A percentile compares a stretch with the other conserved stretches of the same genome.
phyloP scores from a whole-genome alignment of 1,140 invertebrate species.

The Antheraea mylitta region DNA sequence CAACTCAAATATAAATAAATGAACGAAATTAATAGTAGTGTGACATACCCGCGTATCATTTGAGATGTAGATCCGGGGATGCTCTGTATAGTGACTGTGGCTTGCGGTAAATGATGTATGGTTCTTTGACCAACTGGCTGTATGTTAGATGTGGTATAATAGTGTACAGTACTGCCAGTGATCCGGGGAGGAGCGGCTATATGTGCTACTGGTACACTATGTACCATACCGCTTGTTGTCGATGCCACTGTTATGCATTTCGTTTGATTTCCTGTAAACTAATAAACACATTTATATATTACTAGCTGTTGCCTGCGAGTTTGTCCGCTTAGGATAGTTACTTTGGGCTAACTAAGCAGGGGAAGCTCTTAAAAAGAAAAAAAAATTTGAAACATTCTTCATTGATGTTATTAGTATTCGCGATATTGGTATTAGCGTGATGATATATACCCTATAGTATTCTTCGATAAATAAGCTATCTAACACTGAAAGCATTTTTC shows the following conservation, averaged over 20 bases:
- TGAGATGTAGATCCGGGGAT: constrained; percentile 59
- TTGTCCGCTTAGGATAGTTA: no score
- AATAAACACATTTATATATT: background rate
- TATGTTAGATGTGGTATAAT: constrained; percentile 47
- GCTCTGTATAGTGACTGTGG: constrained; percentile 66
- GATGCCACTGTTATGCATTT: constrained; percentile 71
- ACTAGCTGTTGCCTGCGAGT: no score
- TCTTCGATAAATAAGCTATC: no score
- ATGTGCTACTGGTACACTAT: constrained; percentile 66
- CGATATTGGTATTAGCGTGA: no score
- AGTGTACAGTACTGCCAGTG: constrained; percentile 62
- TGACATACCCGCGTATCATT: constrained; percentile 60
- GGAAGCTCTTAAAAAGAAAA: no score
- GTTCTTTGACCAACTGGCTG: constrained; percentile 34
- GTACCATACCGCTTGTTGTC: constrained; percentile 66
- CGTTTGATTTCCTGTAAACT: constrained; percentile 56
- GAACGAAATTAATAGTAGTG: background rate
- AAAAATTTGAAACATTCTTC: no score
- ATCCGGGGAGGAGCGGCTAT: constrained; percentile 50
- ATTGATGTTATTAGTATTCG: no score
- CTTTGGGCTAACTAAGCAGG: no score
- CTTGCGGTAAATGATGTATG: constrained; percentile 54
- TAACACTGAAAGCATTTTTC: no score
- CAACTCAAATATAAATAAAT: no score
- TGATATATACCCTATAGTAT: no score